Conservation (phyloP, 2,113 vertebrate species). For the Percina caprodes region DNA sequence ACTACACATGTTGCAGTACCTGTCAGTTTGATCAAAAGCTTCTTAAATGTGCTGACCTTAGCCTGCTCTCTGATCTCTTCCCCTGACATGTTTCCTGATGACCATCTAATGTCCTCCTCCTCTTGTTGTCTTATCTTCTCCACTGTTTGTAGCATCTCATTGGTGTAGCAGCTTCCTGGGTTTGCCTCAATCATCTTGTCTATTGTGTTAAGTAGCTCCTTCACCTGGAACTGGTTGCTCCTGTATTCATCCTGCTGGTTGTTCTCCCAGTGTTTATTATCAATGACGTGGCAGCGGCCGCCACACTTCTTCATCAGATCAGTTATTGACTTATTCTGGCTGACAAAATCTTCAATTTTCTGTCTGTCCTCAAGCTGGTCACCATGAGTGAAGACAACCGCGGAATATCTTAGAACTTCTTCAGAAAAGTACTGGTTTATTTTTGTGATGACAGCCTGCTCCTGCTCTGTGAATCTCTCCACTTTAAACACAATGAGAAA, state of each 20-base stretch:
- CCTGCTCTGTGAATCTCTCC: constrained; percentile 29
- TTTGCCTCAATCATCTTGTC: background rate
- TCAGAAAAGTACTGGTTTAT: constrained; percentile 36
- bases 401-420: background rate
- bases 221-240: constrained; percentile 13
- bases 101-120: background rate
- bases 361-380: background rate
- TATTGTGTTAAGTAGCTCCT: background rate
- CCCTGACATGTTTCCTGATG: background rate
- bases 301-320: background rate
- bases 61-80: background rate
- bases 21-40: too few relatives aligned
- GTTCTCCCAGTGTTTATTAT: constrained; percentile 2
- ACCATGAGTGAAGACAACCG: constrained; percentile 60
- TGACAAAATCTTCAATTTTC: constrained; percentile 33
- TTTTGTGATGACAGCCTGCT: background rate
- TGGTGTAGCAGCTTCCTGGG: background rate
- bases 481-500: constrained; percentile 57
- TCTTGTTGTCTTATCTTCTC: background rate
- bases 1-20: too few relatives aligned
- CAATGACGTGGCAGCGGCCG: background rate
- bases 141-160: background rate
- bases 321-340: background rate
- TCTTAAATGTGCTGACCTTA: background rate
- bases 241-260: background rate